These are phyloP conservation scores for Listrodromus nycthemerus DNA, from an alignment of 2,888 invertebrate genomes.

Conservation along the genomic window DNA sequence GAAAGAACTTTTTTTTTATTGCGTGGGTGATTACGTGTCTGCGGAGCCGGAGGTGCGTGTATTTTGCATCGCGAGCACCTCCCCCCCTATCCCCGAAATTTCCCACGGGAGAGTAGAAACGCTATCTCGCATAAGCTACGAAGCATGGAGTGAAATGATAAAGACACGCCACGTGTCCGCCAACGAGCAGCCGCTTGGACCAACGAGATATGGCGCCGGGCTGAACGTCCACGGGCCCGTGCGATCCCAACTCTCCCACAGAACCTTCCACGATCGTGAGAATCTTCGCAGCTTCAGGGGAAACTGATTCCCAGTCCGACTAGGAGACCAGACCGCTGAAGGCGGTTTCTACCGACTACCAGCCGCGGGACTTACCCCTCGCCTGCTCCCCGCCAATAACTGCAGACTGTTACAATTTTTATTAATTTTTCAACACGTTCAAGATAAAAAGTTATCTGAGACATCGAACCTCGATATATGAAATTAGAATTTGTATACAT, in stretches of 20 bases:
- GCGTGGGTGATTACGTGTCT: not conserved
- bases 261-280: constrained; percentile 76
- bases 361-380: constrained; percentile 65
- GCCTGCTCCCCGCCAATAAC: constrained; percentile 40
- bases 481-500: too few relatives aligned
- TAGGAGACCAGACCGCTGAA: constrained; percentile 77
- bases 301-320: constrained; percentile 82
- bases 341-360: constrained; percentile 69
- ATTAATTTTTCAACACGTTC: too few relatives aligned
- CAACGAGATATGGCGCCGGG: constrained; percentile 2
- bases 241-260: constrained; percentile 59
- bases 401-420: not conserved
- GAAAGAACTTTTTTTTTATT: not conserved
- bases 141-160: constrained; percentile 11
- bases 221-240: constrained; percentile 6
- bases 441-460: too few relatives aligned
- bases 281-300: constrained; percentile 81
- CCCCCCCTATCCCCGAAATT: constrained; percentile 44
- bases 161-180: constrained; percentile 34
- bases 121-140: constrained; percentile 8
- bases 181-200: constrained; percentile 19
- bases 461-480: too few relatives aligned
- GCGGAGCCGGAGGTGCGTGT: not conserved
- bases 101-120: constrained; percentile 70
- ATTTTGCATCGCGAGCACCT: not conserved